Evolutionary conservation across 2,888 invertebrate species (phyloP), one percentile per base, ranked within the genome.

Genomic region (Euphydryas editha): DNA sequence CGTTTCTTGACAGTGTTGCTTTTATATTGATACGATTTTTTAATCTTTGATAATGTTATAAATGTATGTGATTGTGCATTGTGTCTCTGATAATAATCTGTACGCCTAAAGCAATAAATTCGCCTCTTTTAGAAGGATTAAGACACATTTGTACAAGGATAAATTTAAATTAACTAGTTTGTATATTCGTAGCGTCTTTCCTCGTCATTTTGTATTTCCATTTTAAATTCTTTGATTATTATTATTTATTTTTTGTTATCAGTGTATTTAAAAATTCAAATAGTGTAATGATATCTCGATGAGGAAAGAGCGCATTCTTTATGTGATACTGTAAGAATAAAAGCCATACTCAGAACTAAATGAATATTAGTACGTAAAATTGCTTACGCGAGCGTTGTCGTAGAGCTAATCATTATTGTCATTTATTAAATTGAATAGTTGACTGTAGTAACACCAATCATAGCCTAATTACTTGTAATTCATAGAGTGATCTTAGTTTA

Each of bases 401-500:
- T 80, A 79, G 78, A 69, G 71, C 74, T 76, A 73, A 73, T 76
- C 75, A 77, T 76, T 73, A 72, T 76, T 78, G 77, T 77, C 75
- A 76, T 78, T 79, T 79, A 76, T 77, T 75, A 76, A 83, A 81
- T 80, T 78, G 77, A 81, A 85, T 86, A 83, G 81, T 83, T 82
- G 78, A 88, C 81, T 73, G 87, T 91, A 91, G 91, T 82, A 89
- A 92, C 91, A 91, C 92, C 92, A 92, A 92, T 85, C 84, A 86
- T 90, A 91, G 91, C 88, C 87, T 91, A 90, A 87, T 82, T 86
- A 84, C 84, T 82, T 81, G 80, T 88, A 88, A 87, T 83, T 79
- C 82, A 87, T 90, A 90, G 64, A 58, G 86, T 86, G 88, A 90
- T 85, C 85, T 87, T 92, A 92, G 91, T 87, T 83, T 89, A 87